phyloP scores from a whole-genome alignment of 1,140 invertebrate genomes.

The Zophobas atratus region DNA sequence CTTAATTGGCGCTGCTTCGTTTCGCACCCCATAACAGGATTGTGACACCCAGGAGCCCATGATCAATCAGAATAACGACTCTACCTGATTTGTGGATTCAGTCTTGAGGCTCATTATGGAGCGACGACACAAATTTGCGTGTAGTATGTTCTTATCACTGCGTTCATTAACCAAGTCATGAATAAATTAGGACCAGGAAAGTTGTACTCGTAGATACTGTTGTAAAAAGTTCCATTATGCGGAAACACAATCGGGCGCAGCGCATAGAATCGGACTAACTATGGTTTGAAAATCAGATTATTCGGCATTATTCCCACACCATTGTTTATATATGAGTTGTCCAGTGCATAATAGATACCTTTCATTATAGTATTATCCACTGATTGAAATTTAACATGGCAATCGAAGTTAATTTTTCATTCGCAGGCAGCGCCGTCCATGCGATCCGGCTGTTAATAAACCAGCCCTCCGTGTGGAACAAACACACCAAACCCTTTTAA shows the following conservation, averaged over 20 bases:
- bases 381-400: slow-evolving; percentile 13
- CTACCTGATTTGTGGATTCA: too few species aligned
- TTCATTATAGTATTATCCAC: neutral
- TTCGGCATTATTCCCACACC: neutral
- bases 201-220: too few species aligned
- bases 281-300: slow-evolving; percentile 4
- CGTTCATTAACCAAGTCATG: too few species aligned
- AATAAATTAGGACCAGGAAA: too few species aligned
- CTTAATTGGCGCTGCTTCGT: neutral
- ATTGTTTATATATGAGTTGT: slow-evolving; percentile 27
- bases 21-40: neutral
- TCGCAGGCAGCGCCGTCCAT: neutral
- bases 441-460: neutral
- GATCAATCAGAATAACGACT: neutral
- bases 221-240: too few species aligned
- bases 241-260: too few species aligned
- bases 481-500: neutral
- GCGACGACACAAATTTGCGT: too few species aligned
- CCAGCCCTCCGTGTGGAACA: neutral
- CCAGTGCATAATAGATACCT: slow-evolving; percentile 5
- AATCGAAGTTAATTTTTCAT: slow-evolving; percentile 8
- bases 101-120: too few species aligned
- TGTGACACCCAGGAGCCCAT: neutral
- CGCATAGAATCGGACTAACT: neutral
- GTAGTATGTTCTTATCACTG: too few species aligned